Evolutionary conservation across 2,113 vertebrate genomes (phyloP), one percentile per base, ranked within the genome.

Genomic region (Promerops cafer): DNA sequence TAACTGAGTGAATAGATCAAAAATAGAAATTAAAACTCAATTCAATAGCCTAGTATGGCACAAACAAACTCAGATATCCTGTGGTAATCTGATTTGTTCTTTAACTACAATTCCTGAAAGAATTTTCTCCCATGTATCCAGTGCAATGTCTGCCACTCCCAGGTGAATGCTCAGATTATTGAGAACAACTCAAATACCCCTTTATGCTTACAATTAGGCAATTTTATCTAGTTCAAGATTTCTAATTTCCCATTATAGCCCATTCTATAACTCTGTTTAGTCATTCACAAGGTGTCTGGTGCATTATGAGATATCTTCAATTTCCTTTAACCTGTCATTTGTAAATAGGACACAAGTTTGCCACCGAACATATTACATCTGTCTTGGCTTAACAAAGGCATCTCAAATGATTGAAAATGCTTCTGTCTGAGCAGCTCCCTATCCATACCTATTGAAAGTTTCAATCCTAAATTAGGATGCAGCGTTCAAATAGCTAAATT

Each of bases 281-380:
- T 17, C 75, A 12, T 44, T 28, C 42, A 30, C 12, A 53, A 45
- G 5, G 8, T 28, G 10, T 37, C 10, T 79, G 27, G 5, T 37
- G 14, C 8, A 1, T 0, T 39, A 18, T 52, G 28, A 82, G n/a
- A 26, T 53, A 9, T 2, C 16, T 61, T 66, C 8, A 4, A 28
- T 86, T 77, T 90, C 28, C 17, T 27, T 71, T 39, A 91, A 33
- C 7, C 4, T 37, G 11, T 7, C 7, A 49, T 66, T 79, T 89
- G 16, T 19, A 47, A 57, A 23, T 11, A 70, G 31, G 22, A 50
- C 47, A 68, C 3, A 31, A 42, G 5, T 71, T 80, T 91, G 37
- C 1, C 7, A 10, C 22, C 4, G 7, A 39, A 21, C 7, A 5
- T 35, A 28, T 44, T 70, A 3, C 2, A 11, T 22, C 26, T 64